Evolutionary conservation across 1,140 invertebrate genomes (phyloP).

Genomic region (Gryllus bimaculatus): DNA sequence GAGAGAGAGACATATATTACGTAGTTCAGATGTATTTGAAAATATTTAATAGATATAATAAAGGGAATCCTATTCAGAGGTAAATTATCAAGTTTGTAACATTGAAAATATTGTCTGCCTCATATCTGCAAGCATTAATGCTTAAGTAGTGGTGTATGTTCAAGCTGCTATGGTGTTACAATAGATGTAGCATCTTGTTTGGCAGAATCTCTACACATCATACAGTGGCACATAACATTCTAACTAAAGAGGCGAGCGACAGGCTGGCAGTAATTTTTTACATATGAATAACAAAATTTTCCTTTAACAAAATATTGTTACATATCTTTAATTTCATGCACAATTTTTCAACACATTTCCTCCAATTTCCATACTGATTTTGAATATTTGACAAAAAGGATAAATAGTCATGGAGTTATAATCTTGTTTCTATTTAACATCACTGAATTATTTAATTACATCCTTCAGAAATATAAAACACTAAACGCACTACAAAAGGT

Average conservation of each 20-base stretch:
- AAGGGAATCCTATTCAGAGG: not conserved
- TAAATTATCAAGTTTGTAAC: constrained; percentile 6
- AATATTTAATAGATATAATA: not conserved
- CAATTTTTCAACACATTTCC: too few relatives aligned
- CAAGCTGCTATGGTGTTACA: not conserved
- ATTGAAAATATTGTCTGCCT: not conserved
- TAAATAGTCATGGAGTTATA: too few relatives aligned
- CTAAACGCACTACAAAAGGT: too few relatives aligned
- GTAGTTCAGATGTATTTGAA: not conserved
- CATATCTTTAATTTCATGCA: too few relatives aligned
- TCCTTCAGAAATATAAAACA: too few relatives aligned
- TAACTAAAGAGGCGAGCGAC: not conserved
- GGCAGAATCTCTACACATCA: not conserved
- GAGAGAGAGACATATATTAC: not conserved
- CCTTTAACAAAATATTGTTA: too few relatives aligned
- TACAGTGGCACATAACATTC: not conserved
- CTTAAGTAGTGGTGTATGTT: not conserved
- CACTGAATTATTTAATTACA: not conserved
- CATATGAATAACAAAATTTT: too few relatives aligned
- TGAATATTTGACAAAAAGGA: too few relatives aligned
- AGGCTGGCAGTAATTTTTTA: not conserved
- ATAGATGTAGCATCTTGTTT: not conserved
- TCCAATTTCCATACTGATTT: too few relatives aligned
- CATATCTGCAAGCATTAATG: not conserved
- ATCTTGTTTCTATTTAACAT: not conserved